Base-by-base conservation (phyloP, 2,888 invertebrate genomes). In the Notodonta ziczac region DNA sequence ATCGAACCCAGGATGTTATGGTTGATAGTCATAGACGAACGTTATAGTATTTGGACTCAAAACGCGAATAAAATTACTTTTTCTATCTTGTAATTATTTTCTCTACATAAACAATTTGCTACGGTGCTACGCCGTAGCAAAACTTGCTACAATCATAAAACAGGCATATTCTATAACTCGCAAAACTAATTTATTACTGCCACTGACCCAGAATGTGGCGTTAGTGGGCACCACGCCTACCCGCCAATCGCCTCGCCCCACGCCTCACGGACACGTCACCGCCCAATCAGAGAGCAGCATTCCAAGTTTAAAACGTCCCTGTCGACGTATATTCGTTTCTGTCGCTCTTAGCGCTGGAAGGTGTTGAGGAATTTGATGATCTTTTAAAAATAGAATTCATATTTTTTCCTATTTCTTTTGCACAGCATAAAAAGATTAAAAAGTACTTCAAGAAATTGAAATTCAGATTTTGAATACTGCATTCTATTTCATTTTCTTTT, bases 211-310 rank as follows among this genome's bases (percentile, higher is more conserved):
- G 81, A 81, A 81, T 74, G 77, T 66, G 57, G 72, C 62, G 69
- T 73, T 70, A 72, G 42, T 56, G 73, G 5, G 67, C 73, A 84
- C 85, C 92, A 92, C 93, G 93, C 93, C 93, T 85, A 88, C 81
- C 78, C 81, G 78, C 80, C 84, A 80, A 82, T 79, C 80, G 83
- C 80, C 81, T 76, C 83, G 83, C 83, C 84, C 84, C 87, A 88
- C 91, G 91, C 91, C 92, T 87, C 80, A 83, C 72, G 66, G 71
- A 66, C 84, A 82, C 83, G 77, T 74, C 85, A 82, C 81, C 89
- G 85, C 77, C 94, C 94, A 95, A 95, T 94, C 89, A 82, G 74
- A 81, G 66, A 61, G 64, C 78, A 64, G 62, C 81, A 80, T 86
- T 87, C 82, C 77, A 83, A 86, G 83, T 87, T 88, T 83, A 82